Percentiles rank a stretch among this genome's conserved stretches.
Evolutionary conservation across 2,797 vertebrate genomes (phyloP).

Genomic region (Sibirionetta formosa): DNA sequence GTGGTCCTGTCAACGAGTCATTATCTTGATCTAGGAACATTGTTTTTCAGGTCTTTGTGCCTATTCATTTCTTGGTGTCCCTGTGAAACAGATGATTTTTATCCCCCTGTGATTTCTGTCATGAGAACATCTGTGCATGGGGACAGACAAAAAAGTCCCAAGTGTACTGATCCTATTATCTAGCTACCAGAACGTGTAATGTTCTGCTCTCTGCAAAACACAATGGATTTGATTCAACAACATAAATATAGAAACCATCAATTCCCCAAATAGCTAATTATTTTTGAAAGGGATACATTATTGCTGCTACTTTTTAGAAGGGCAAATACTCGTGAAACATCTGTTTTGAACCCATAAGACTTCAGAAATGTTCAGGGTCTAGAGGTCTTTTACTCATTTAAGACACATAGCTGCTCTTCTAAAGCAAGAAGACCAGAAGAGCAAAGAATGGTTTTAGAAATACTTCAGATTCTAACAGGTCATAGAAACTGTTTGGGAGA

Average conservation of each 20-base stretch:
- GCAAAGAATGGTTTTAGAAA: background rate
- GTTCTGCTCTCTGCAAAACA: slow-evolving; percentile 53
- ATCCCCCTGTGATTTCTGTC: slow-evolving; percentile 32
- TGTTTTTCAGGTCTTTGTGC: slow-evolving; percentile 42
- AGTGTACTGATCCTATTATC: slow-evolving; percentile 40
- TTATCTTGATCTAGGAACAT: slow-evolving; percentile 37
- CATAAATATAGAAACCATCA: slow-evolving; percentile 57
- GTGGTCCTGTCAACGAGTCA: background rate
- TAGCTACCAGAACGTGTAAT: slow-evolving; percentile 48
- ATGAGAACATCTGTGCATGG: slow-evolving; percentile 40
- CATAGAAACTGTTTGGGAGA: background rate
- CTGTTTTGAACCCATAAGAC: background rate
- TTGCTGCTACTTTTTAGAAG: background rate
- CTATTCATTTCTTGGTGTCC: slow-evolving; percentile 20
- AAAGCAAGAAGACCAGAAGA: background rate
- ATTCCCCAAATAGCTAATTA: slow-evolving; percentile 63
- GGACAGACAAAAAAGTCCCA: slow-evolving; percentile 54
- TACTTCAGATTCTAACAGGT: background rate
- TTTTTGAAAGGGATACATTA: slow-evolving; percentile 48
- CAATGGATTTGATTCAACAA: slow-evolving; percentile 46
- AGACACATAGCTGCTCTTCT: background rate
- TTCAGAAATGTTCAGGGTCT: background rate
- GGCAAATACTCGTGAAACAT: background rate
- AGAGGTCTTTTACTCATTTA: background rate
- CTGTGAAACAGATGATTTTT: slow-evolving; percentile 52